Conservation (phyloP, 2,113 vertebrate genomes). For the Jacana jacana region DNA sequence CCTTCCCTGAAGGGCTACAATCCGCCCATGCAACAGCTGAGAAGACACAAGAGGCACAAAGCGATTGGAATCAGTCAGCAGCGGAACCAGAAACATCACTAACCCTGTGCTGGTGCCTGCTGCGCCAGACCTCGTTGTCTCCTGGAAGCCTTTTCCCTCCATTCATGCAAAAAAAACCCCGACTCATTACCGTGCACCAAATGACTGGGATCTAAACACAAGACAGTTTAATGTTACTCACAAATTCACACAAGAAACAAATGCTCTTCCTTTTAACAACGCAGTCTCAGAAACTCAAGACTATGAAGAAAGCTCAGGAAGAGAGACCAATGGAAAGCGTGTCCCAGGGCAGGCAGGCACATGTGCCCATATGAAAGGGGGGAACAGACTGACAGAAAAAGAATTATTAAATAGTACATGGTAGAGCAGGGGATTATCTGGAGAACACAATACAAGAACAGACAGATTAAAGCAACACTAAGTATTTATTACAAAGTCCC, state of each 20-base stretch:
- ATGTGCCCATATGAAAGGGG: not conserved
- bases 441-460: conserved; percentile 9
- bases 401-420: conserved; percentile 19
- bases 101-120: not conserved
- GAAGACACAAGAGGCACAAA: not conserved
- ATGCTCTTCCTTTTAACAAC: not conserved
- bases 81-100: not conserved
- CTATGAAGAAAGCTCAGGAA: not conserved
- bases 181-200: not conserved
- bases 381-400: conserved; percentile 11
- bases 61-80: not conserved
- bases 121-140: not conserved
- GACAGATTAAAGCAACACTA: conserved; percentile 55
- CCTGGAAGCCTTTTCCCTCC: not conserved
- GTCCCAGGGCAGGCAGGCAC: not conserved
- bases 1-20: not conserved
- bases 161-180: not conserved
- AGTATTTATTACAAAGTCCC: conserved; percentile 44
- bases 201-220: not conserved
- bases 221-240: not conserved
- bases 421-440: conserved; percentile 47
- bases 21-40: not conserved
- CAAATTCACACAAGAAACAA: not conserved
- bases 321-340: rapidly evolving
- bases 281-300: not conserved